Base-by-base conservation (phyloP, 2,113 vertebrate genomes). In the Lagopus leucura region DNA sequence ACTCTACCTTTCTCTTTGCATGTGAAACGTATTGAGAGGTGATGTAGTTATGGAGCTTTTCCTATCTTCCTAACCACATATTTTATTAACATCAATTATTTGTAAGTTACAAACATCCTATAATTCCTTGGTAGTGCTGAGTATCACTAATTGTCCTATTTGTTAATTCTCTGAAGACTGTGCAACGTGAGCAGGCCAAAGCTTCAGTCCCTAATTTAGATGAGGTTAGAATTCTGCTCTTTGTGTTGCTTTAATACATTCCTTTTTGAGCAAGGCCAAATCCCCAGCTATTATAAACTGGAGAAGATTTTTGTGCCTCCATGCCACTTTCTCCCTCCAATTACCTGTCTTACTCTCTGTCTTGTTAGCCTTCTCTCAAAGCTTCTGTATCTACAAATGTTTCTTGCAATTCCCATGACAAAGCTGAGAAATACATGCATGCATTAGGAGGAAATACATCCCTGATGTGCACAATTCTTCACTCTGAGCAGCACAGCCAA, bases 351-450 rank as follows among this genome's bases (percentile, higher is more conserved):
- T 52, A 3, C 47, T 38, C 12, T 38, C 30, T 72, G 22, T 77
- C 66, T 87, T 69, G 11, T 88, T 86, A 47, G 3, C 40, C 78
- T 78, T 78, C 27, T 81, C 18, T 79, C 21, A 60, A 72, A 16
- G 34, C 15, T 73, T 11, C 61, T 55, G 22, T 34, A 38, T 42
- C 67, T 72, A 45, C 54, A 70, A 86, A 76, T 25, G 21, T 28
- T 93, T 83, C 81, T 76, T 71, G 63, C 54, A 87, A 70, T 58
- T 92, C 86, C 77, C 71, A 21, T 34, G 45, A 58, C 86, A 90
- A 81, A 90, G 30, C 3, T 84, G 84, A 75, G 74, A 76, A 89
- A 70, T 42, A 18, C 30, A 61, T 32, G 57, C 20, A 43, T 34
- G 52, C 30, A 58, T 82, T 86, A 82, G 40, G 57, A 86, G 43